Percentiles rank a stretch among this genome's conserved stretches.
phyloP scores from a whole-genome alignment of 2,113 vertebrate genomes.

The Gopherus flavomarginatus region DNA sequence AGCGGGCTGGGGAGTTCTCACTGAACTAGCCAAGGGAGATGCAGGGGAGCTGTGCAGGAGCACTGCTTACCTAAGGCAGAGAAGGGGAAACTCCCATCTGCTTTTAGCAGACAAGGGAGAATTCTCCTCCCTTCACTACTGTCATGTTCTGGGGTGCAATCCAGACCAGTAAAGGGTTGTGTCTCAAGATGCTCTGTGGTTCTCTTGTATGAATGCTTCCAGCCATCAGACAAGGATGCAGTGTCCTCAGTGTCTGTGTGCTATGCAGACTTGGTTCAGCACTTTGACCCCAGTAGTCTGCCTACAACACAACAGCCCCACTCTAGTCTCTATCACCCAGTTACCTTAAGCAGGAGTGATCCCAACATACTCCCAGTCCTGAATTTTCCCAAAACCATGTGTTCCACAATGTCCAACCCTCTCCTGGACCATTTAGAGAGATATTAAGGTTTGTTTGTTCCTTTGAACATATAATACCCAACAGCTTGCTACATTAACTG shows the following conservation, averaged over 20 bases:
- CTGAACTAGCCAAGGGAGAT: neutral
- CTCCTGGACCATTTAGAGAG: neutral
- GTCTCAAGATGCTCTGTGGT: neutral
- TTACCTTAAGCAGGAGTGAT: neutral
- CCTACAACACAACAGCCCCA: neutral
- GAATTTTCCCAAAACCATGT: neutral
- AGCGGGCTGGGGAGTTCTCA: neutral
- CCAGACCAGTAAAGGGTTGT: neutral
- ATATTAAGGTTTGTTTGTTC: neutral
- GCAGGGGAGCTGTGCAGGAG: neutral
- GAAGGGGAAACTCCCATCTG: neutral
- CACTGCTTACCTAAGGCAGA: neutral
- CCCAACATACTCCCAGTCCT: neutral
- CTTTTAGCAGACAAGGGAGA: neutral
- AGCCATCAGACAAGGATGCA: neutral
- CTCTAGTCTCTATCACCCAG: neutral
- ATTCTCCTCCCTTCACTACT: neutral
- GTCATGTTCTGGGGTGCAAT: neutral
- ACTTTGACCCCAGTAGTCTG: neutral
- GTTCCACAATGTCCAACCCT: neutral
- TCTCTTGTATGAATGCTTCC: neutral
- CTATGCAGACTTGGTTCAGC: neutral
- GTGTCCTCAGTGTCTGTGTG: neutral
- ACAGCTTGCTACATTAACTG: neutral
- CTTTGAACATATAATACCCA: neutral